Evolutionary conservation across 2,113 vertebrate genomes (phyloP).

Genomic region (Sapajus apella): DNA sequence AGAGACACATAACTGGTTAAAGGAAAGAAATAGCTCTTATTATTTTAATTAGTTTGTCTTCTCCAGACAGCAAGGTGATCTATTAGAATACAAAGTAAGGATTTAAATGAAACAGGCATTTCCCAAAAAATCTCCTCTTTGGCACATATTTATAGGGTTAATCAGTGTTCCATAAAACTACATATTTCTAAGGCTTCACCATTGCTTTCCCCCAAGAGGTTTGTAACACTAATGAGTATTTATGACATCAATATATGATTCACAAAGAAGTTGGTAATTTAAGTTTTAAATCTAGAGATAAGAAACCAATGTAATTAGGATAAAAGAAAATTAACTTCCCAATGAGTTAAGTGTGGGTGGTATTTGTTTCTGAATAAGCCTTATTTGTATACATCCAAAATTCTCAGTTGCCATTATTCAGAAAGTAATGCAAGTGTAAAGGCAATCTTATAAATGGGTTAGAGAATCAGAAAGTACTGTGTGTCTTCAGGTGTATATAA

Average conservation of each 20-base stretch:
- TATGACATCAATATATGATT: conserved; percentile 18
- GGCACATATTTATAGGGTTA: conserved; percentile 51
- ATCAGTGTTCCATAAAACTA: conserved; percentile 33
- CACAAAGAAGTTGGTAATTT: conserved; percentile 11
- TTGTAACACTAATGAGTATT: background rate
- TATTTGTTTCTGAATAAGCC: background rate
- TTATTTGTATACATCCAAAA: background rate
- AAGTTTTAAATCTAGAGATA: conserved; percentile 47
- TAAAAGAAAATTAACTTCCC: conserved; percentile 48
- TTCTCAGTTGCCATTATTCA: background rate
- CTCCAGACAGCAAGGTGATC: conserved; percentile 35
- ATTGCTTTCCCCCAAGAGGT: background rate
- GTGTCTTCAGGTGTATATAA: background rate
- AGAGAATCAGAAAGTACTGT: background rate
- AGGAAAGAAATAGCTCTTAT: background rate
- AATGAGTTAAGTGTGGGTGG: background rate
- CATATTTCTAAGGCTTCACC: background rate
- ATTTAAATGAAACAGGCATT: conserved; percentile 59
- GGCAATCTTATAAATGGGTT: background rate
- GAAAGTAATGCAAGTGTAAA: background rate
- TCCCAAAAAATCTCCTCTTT: conserved; percentile 8
- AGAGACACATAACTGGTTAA: background rate
- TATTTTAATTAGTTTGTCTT: conserved; percentile 55
- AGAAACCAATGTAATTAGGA: conserved; percentile 22
- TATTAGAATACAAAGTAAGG: conserved; percentile 45